Evolutionary conservation across 64 coral and sea anemone species (phyloP), one percentile per base, ranked within the genome.

Genomic region (Stichodactyla helianthus): DNA sequence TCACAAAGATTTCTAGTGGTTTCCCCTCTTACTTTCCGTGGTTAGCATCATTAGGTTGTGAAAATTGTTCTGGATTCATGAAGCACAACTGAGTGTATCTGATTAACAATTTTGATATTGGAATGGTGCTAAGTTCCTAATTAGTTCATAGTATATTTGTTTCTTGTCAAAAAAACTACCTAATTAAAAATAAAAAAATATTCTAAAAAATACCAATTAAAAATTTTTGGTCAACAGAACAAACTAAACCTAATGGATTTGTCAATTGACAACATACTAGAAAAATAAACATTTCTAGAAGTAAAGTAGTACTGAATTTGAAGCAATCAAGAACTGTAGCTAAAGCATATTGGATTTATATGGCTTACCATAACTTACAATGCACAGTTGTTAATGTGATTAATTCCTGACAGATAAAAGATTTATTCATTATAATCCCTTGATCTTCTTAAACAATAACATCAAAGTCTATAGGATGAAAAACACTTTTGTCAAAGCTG

Each of bases 401-500:
- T 65, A 65, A 65, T 20, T 20, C 7, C 19, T 65, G 62, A 65
- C 62, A 65, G 62, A 65, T 1, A 65, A 65, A n/a, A 65, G 62
- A 6, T 65, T 65, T 65, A 65, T n/a, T 9, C 62, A 22, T 65
- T 7, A 65, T 22, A 23, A 65, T 20, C 62, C 62, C 22, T 65
- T 65, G 62, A 65, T 65, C 62, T 65, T 65, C 62, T 65, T n/a
- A 65, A 65, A 65, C 20, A 65, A 65, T 65, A 65, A 65, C 62
- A 22, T 6, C 62, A 22, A 65, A 65, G 62, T 65, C 62, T n/a
- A 65, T 65, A 65, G 62, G 62, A 65, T 65, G 22, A 65, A 65
- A 60, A 60, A 65, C 6, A 65, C 19, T n/a, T 65, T 7, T 65
- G 18, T n/a, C 22, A 18, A 65, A 65, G 62, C 62, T 65, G 18